Evolutionary conservation across 2,797 vertebrate species (phyloP), one percentile per base, ranked within the genome.

Genomic region (Amazona ochrocephala): DNA sequence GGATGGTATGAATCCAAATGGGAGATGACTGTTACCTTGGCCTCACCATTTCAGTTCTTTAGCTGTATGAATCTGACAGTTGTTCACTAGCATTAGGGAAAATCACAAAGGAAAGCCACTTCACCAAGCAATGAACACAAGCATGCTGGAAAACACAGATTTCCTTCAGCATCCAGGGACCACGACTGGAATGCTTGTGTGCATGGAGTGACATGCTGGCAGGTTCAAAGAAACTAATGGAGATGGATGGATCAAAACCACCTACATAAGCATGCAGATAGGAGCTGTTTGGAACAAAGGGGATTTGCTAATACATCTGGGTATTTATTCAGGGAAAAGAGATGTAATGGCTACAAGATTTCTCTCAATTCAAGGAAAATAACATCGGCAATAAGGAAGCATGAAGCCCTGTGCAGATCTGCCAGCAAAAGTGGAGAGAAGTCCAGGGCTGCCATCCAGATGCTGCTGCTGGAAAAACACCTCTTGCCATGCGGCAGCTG

Each of bases 351-450:
- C 56, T 21, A 34, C 61, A 44, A 13, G 30, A 70, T 45, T 94
- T 66, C 86, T 92, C 83, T 94, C 95, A 97, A 32, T 97, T 97
- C 96, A 97, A 96, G 97, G 97, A 95, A 96, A 97, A 64, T 4
- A 62, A 48, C 79, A 10, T 15, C 3, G 72, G 72, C 82, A 80
- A 82, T 39, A 45, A 21, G 0, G 3, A 64, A 79, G 90, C 65
- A 6, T 21, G 15, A 22, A 32, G 78, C 27, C 53, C 23, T 1
- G 24, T 8, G 71, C 5, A 29, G 48, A 27, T 73, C 80, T 92
- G 89, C 91, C 92, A 92, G 92, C 47, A 3, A 37, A 37, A 70
- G 29, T 13, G 1, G 54, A 30, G 68, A 32, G 37, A 64, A 58
- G 34, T 6, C 54, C 85, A 60, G 92, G 34, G 79, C 84, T 90